Evolutionary conservation across 2,888 invertebrate genomes (phyloP).

Genomic region (Amphipyra tragopoginis): DNA sequence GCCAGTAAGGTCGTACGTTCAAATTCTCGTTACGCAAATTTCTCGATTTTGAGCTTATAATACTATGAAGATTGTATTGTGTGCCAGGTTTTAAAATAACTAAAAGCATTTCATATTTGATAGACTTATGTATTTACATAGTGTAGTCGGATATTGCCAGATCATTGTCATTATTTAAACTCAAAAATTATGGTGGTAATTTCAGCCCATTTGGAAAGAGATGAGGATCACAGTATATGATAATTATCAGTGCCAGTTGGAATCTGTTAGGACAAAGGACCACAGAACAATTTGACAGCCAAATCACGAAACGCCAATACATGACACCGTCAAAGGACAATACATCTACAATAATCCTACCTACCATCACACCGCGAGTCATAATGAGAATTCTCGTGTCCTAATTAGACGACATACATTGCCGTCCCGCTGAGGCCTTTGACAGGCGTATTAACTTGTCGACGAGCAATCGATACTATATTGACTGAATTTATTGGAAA

Average conservation of each 20-base stretch:
- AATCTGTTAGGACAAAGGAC: no score
- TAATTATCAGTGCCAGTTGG: no score
- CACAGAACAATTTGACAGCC: background rate
- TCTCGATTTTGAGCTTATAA: background rate
- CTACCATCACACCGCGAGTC: slow-evolving; percentile 3
- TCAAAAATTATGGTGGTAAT: no score
- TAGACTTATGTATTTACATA: no score
- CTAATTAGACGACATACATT: slow-evolving; percentile 65
- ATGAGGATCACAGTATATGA: no score
- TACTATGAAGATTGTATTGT: no score
- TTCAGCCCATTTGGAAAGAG: no score
- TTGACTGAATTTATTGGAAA: slow-evolving; percentile 20
- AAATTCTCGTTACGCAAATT: slow-evolving; percentile 17
- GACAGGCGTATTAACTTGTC: slow-evolving; percentile 73
- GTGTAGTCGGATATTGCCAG: no score
- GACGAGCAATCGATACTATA: slow-evolving; percentile 46
- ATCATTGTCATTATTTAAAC: no score
- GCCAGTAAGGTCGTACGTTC: slow-evolving; percentile 14
- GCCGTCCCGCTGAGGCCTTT: slow-evolving; percentile 45
- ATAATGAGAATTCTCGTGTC: slow-evolving; percentile 64
- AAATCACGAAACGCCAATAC: slow-evolving; percentile 9
- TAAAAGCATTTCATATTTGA: no score
- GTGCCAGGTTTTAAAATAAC: no score
- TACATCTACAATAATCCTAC: slow-evolving; percentile 22
- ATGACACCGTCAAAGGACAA: slow-evolving; percentile 16